Evolutionary conservation across 2,113 vertebrate genomes (phyloP), one percentile per base, ranked within the genome.

Genomic region (Megaceryle torquata): DNA sequence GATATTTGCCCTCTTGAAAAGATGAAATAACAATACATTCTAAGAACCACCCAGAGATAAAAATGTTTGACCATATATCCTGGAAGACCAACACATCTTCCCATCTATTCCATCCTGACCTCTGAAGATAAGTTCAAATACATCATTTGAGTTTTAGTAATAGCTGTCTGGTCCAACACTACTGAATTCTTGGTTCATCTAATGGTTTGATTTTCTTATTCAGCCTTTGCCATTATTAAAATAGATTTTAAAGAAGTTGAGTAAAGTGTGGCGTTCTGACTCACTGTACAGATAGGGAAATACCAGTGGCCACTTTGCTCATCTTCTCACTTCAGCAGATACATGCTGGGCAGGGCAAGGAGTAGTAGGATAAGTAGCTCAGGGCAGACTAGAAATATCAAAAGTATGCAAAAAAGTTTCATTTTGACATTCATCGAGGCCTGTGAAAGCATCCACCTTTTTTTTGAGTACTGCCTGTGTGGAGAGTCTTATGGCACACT

Each of bases 21-120:
- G 4, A 46, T 5, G 5, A 69, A 91, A 29, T 48, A 72, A 60
- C 0, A 0, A 17, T 48, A 46, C 9, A 54, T 14, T 35, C 39
- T 37, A 59, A 67, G 89, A 82, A 19, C 11, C 44, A 76, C 16
- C 26, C 60, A 76, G 17, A 76, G 13, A 37, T 46, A 83, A 92
- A 80, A 33, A 82, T 18, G 4, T 35, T 72, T 76, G 57, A 76
- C 6, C 50, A 46, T 21, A 35, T 10, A 31, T 25, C 9, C 28
- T 57, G 1, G 18, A 74, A 86, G 10, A 59, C 16, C 19, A 53
- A 28, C 14, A 69, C 29, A 69, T 41, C 13, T 75, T 46, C 53
- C 7, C 13, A 65, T 21, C 18, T 70, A 70, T 16, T 48, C 68
- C 65, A 57, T 33, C 20, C 11, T 61, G 56, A 48, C 7, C 13